These are phyloP conservation scores for Electrophaes corylata DNA, from an alignment of 2,888 invertebrate genomes.

Conservation along the genomic window DNA sequence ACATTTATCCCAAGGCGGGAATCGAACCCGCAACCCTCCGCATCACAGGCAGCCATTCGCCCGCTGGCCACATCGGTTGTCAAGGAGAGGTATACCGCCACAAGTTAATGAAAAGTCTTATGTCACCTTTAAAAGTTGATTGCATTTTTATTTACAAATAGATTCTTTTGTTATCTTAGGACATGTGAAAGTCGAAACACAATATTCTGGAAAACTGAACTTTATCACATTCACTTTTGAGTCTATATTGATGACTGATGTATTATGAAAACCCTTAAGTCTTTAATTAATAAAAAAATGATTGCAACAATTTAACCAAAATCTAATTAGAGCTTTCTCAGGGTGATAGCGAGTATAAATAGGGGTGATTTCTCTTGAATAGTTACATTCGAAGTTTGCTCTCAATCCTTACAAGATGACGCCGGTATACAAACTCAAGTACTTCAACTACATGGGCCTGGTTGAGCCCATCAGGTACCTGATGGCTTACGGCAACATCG, in stretches of 20 bases:
- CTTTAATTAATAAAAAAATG: conserved; percentile 11
- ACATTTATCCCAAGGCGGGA: too few species aligned
- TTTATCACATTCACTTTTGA: conserved; percentile 4
- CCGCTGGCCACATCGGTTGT: too few species aligned
- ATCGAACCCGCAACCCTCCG: too few species aligned
- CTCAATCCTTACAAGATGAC: conserved; percentile 41
- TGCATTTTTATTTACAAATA: conserved; percentile 5
- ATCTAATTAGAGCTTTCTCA: background rate
- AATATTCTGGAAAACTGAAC: background rate
- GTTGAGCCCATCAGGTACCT: conserved; percentile 54
- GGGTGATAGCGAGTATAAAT: conserved; percentile 24
- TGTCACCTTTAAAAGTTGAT: background rate
- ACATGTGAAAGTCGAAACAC: conserved; percentile 8
- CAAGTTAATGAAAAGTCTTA: background rate
- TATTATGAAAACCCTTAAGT: background rate
- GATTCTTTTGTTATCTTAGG: conserved; percentile 1
- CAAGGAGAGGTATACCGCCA: too few species aligned
- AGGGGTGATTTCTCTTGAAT: background rate
- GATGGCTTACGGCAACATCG: conserved; percentile 51
- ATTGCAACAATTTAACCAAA: conserved; percentile 17
- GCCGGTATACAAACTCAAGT: conserved; percentile 50
- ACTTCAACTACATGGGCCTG: conserved; percentile 52
- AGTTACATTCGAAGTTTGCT: conserved; percentile 29
- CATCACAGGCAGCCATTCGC: too few species aligned
- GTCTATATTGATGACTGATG: background rate